Evolutionary conservation across 2,888 invertebrate species (phyloP).

Genomic region (Apotomis turbidana): DNA sequence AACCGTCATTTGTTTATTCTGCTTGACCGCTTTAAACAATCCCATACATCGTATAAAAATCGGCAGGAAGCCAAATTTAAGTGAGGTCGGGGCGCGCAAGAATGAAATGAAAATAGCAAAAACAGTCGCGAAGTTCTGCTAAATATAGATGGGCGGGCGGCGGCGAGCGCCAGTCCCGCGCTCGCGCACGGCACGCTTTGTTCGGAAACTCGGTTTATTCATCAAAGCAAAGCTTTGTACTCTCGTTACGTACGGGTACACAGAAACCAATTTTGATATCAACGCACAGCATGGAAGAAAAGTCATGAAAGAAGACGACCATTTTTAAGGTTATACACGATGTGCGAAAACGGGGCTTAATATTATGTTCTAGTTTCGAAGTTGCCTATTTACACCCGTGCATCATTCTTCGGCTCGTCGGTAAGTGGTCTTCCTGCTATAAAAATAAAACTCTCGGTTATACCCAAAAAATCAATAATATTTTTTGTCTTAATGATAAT

Average conservation of each 20-base stretch:
- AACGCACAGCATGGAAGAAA: constrained; percentile 37
- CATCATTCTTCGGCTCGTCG: constrained; percentile 58
- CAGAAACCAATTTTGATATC: background rate
- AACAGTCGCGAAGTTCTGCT: constrained; percentile 80
- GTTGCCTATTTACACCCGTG: constrained; percentile 54
- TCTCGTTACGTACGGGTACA: background rate
- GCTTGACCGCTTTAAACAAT: constrained; percentile 25
- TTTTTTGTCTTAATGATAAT: too few species aligned
- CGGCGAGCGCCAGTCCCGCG: constrained; percentile 55
- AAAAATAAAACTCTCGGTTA: constrained; percentile 7
- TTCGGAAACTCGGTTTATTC: constrained; percentile 33
- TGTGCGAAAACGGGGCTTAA: constrained; percentile 53
- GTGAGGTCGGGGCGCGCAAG: constrained; percentile 69
- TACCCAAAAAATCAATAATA: background rate
- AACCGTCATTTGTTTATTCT: constrained; percentile 7
- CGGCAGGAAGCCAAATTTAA: constrained; percentile 65
- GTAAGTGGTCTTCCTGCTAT: constrained; percentile 53
- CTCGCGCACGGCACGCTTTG: constrained; percentile 66
- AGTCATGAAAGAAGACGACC: constrained; percentile 2
- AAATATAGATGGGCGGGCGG: constrained; percentile 75
- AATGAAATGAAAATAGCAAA: constrained; percentile 83
- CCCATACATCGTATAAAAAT: constrained; percentile 45
- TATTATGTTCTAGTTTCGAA: constrained; percentile 61
- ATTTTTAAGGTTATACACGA: constrained; percentile 27
- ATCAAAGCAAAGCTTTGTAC: constrained; percentile 11